Base-by-base conservation (phyloP, 2,797 vertebrate genomes). In the Labeo calbasu region DNA sequence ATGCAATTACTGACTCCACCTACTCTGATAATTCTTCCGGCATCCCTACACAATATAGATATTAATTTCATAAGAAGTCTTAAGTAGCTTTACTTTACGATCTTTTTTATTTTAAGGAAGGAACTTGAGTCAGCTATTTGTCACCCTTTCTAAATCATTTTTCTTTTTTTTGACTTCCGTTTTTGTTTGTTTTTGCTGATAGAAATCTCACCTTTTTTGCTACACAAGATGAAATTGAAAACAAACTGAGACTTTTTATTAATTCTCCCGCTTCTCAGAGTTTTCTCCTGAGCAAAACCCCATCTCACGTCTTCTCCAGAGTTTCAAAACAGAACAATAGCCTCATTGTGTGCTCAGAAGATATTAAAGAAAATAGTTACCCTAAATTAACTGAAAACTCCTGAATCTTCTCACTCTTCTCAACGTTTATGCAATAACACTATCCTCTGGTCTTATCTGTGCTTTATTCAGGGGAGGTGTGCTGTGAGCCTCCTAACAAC, bases 401-500 rank as follows among this genome's bases (percentile, higher is more conserved):
- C 2, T 4, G 17, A 10, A 9, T 77, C 53, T 59, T 51, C 70
- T 73, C 10, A 13, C 25, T 75, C 17, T 75, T 65, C 4, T 19
- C 9, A 53, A 5, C 32, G 25, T 32, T 15, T 71, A 11, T 46
- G 36, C 17, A 55, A 28, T 72, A 82, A 82, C 13, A 17, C 12
- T 73, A 72, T 63, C 55, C 40, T 78, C 21, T 32, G 36, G 6
- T 59, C 17, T 66, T 63, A 46, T 76, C 23, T 79, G 68, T 84
- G 55, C n/a, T 51, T 55, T 43, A 43, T 84, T 11, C 43, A 99
- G 98, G 98, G 12, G 95, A 97, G 90, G 91, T 99, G 6, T 93
- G 65, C 40, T 99, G 97, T 23, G 98, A 99, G 68, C 90, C 95
- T n/a, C 98, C 98, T 82, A 99, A 98, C 92, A 99, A 99, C 91